These are phyloP conservation scores for Mionectes olivaceus DNA, from an alignment of 2,797 vertebrate genomes.

Conservation along the genomic window DNA sequence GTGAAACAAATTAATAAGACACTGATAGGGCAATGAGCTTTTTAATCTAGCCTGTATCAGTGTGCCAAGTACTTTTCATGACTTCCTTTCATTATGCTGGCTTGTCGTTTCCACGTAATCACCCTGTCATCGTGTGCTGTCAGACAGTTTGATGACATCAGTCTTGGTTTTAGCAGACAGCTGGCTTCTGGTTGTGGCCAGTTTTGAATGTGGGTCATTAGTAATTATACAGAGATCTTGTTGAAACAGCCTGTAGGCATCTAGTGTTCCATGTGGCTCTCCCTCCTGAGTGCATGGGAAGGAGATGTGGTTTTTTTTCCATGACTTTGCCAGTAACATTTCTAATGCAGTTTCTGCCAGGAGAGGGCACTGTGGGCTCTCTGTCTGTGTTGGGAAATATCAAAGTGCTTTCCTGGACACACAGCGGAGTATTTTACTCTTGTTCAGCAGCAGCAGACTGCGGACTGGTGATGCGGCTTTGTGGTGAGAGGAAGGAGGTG, in stretches of 20 bases:
- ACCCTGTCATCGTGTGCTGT: neutral
- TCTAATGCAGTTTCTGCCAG: neutral
- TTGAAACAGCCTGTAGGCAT: neutral
- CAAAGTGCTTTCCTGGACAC: neutral
- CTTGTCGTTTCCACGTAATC: neutral
- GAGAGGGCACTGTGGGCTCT: conserved; percentile 41
- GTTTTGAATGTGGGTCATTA: neutral
- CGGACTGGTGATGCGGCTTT: rapidly evolving
- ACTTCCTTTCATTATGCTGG: neutral
- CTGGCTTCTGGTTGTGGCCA: neutral
- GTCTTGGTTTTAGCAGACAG: neutral
- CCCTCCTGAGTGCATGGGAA: neutral
- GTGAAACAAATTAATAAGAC: neutral
- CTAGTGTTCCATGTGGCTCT: neutral
- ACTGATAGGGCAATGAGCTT: neutral
- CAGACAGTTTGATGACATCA: neutral
- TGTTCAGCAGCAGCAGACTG: neutral
- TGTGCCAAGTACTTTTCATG: neutral
- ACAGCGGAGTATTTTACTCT: neutral
- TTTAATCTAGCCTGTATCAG: neutral
- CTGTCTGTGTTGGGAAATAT: neutral
- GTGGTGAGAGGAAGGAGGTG: neutral
- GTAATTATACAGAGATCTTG: neutral
- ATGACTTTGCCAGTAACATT: neutral
- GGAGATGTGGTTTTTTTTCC: neutral